Conservation (phyloP, 2,113 vertebrate genomes). For the Campylorhamphus procurvoides region DNA sequence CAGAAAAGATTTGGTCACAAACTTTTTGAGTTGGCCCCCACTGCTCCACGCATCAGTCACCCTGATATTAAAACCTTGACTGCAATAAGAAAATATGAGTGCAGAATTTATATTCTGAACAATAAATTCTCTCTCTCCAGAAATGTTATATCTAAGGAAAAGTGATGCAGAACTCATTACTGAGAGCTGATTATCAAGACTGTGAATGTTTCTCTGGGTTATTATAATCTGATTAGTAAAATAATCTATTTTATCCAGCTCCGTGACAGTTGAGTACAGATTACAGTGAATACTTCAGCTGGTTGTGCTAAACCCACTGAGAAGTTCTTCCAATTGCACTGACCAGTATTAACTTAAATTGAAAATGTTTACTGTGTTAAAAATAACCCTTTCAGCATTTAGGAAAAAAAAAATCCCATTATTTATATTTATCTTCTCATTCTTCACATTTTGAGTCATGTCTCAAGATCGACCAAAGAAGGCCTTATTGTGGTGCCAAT, state of each 20-base stretch:
- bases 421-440: conserved; percentile 39
- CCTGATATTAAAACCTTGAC: background rate
- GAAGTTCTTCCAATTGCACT: background rate
- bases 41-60: background rate
- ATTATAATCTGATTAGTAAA: background rate
- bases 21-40: background rate
- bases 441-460: conserved; percentile 45
- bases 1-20: background rate
- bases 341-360: background rate
- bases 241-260: background rate
- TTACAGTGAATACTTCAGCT: background rate
- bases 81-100: fast-evolving
- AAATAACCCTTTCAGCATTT: conserved; percentile 47
- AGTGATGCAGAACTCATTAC: background rate
- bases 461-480: conserved; percentile 25
- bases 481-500: conserved; percentile 14
- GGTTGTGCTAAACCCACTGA: background rate
- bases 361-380: conserved; percentile 17
- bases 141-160: background rate
- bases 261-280: background rate
- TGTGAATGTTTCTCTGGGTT: background rate
- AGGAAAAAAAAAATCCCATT: background rate
- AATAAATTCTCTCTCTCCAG: background rate
- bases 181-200: background rate
- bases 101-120: background rate